A percentile compares a stretch with the other conserved stretches of the same genome.
These are phyloP conservation scores for Petrocephalus zakoni DNA, from an alignment of 2,113 vertebrate species.

Conservation along the genomic window DNA sequence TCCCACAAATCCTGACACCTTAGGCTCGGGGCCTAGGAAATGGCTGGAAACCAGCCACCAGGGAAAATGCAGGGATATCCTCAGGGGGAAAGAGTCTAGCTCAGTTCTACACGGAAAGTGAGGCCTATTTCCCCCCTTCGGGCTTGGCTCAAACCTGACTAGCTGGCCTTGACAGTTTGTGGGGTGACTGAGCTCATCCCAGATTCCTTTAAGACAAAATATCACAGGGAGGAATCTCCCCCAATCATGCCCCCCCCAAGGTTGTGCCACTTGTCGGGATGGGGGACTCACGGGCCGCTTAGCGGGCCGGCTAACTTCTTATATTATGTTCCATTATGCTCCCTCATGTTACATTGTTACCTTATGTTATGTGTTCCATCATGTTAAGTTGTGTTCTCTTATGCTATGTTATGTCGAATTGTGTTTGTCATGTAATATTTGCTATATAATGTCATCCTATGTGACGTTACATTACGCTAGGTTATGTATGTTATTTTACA, in stretches of 20 bases:
- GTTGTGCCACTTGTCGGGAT: background rate
- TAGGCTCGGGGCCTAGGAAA: background rate
- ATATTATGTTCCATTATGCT: background rate
- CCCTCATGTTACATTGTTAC: background rate
- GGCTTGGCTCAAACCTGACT: background rate
- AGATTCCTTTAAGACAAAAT: background rate
- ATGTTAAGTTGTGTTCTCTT: background rate
- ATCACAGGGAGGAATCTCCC: background rate
- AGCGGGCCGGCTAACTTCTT: background rate
- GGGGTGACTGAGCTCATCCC: background rate
- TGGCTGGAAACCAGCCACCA: background rate
- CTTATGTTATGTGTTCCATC: background rate
- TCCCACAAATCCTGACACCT: background rate
- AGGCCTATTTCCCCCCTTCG: background rate
- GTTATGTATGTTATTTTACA: no score
- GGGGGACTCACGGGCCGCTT: background rate
- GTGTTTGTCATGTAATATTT: background rate
- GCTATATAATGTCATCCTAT: background rate
- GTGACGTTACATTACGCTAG: no score
- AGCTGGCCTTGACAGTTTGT: background rate
- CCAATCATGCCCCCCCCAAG: background rate
- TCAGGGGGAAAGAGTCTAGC: background rate
- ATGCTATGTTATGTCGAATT: background rate
- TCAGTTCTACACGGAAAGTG: background rate
- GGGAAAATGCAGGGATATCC: background rate